These are phyloP conservation scores for Squalus acanthias DNA, from an alignment of 2,797 vertebrate genomes.

Conservation along the genomic window DNA sequence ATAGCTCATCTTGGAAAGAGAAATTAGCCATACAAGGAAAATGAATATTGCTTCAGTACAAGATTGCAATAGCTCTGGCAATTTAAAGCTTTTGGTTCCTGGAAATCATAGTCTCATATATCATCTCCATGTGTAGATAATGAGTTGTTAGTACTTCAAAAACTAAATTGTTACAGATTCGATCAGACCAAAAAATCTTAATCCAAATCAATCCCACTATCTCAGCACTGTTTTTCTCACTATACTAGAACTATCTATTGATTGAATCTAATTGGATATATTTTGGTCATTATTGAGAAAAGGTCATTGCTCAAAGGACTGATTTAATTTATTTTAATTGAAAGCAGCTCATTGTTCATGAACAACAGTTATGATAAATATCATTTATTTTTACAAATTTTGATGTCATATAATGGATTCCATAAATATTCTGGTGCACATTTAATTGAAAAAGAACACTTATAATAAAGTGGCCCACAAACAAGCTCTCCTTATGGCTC, in stretches of 20 bases:
- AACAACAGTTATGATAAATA: neutral
- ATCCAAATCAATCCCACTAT: neutral
- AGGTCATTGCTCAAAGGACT: neutral
- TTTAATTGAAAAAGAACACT: neutral
- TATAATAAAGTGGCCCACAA: neutral
- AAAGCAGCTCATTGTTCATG: neutral
- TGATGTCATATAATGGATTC: neutral
- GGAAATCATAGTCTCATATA: neutral
- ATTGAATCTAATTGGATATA: neutral
- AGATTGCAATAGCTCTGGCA: neutral
- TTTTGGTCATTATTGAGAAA: neutral
- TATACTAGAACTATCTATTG: neutral
- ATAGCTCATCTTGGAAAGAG: neutral
- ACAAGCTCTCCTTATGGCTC: neutral
- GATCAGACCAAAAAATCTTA: neutral
- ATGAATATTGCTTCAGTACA: neutral
- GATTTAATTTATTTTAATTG: neutral
- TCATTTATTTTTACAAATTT: neutral
- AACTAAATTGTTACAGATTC: neutral
- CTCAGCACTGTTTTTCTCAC: neutral
- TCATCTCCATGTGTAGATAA: neutral
- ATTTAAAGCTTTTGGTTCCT: neutral
- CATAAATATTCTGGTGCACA: neutral
- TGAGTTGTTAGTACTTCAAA: neutral
- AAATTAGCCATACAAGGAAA: neutral